Evolutionary conservation across 2,797 vertebrate genomes (phyloP).

Genomic region (Chanos chanos): DNA sequence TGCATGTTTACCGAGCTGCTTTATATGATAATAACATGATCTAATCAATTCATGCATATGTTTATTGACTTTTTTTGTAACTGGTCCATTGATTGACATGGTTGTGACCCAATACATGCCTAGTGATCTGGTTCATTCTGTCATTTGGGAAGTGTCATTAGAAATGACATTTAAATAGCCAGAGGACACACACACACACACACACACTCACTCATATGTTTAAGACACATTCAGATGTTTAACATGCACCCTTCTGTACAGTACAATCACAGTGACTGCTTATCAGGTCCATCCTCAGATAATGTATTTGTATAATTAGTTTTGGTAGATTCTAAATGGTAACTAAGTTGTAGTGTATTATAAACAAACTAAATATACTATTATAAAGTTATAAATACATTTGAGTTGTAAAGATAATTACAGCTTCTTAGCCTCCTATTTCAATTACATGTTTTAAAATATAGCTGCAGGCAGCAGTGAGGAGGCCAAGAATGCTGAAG

Average conservation of each 20-base stretch:
- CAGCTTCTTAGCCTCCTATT: no score
- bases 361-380: no score
- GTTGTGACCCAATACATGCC: conserved; percentile 58
- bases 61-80: conserved; percentile 67
- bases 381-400: no score
- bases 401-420: no score
- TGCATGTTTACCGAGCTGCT: conserved; percentile 75
- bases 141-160: conserved; percentile 52
- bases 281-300: not conserved
- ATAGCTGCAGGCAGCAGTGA: no score
- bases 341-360: no score
- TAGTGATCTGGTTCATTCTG: conserved; percentile 59
- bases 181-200: conserved; percentile 23
- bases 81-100: conserved; percentile 61
- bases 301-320: no score
- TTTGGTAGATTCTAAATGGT: no score
- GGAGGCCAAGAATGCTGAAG: no score
- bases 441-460: no score
- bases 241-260: no score
- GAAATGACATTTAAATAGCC: conserved; percentile 47
- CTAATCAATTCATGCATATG: conserved; percentile 76
- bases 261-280: not conserved
- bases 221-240: conserved; percentile 10
- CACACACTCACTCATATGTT: not conserved
- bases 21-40: conserved; percentile 77